These are phyloP conservation scores for Agelas oroides DNA, from an alignment of 37 sponge, comb jelly and placozoan species.

Conservation along the genomic window DNA sequence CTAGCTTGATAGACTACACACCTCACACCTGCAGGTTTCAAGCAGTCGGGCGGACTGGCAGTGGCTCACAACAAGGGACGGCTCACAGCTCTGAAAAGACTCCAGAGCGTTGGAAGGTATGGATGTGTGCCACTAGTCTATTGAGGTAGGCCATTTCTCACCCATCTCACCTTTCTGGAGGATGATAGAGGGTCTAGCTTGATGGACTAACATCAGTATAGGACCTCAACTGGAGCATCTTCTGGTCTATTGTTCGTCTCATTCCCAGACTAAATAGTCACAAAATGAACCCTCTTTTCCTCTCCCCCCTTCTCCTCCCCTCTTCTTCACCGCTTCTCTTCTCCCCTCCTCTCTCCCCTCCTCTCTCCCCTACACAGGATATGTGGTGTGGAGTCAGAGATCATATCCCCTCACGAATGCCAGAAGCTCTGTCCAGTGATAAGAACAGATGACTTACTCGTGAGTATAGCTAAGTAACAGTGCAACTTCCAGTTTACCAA, in stretches of 20 bases:
- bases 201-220: no score
- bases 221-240: no score
- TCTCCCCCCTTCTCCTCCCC: no score
- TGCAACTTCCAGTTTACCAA: background rate
- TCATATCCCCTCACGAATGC: constrained; percentile 69
- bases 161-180: no score
- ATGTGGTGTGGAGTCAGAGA: constrained; percentile 58
- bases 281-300: no score
- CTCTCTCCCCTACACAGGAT: constrained; percentile 43
- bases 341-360: no score
- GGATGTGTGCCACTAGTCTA: no score
- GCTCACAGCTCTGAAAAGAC: constrained; percentile 35
- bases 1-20: no score
- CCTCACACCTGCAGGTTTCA: constrained; percentile 40
- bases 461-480: constrained; percentile 12
- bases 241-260: no score
- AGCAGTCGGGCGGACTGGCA: constrained; percentile 63
- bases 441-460: constrained; percentile 66
- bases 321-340: no score
- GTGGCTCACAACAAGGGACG: constrained; percentile 73
- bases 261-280: no score
- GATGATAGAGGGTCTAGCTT: no score
- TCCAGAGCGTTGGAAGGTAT: constrained; percentile 34
- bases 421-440: constrained; percentile 70
- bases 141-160: background rate